Base-by-base conservation (phyloP, 2,888 invertebrate genomes). In the Chaitophorus viminalis region DNA sequence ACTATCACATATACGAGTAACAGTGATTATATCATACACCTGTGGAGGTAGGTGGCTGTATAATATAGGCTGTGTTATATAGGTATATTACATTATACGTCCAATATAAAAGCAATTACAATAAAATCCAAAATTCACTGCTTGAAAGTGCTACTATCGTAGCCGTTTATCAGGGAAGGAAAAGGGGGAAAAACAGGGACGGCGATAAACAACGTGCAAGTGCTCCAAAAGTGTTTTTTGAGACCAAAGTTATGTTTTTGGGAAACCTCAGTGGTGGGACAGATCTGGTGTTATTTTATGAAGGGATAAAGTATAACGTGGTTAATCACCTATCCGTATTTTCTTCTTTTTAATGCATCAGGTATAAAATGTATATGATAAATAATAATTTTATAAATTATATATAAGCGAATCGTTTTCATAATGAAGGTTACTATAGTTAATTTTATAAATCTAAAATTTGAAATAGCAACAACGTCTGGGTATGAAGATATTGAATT, bases 111-210 rank as follows among this genome's bases (percentile, higher is more conserved):
- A 25, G 31, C 14, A 31, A 4, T 52, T 72, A 17, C 52, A 17
- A 72, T 72, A 33, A 82, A 82, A 72, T n/a, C 25, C 29, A n/a
- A 29, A 36, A n/a, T 74, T 82, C 52, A 52, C 68, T 17, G 31
- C 31, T 4, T 1, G 11, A 31, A 72, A 21, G 25, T n/a, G 31
- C 31, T 70, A 52, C 11, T 11, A 9, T 0, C 21, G 17, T 17
- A 25, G 60, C 14, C 46, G 14, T 46, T 46, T 46, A 25, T 3
- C 25, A 25, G 60, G 4, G 60, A 11, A 39, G 60, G 25, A 25
- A 6, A 5, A 25, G 8, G 25, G 2, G 31, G 52, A 46, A 70
- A 70, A 29, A 52, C 3, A 25, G 1, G 8, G n/a, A 52, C 33
- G 33, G 54, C n/a, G 17, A 54, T 72, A 72, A 82, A 54, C 72